Evolutionary conservation across 2,888 invertebrate genomes (phyloP).

Genomic region (Caenorhabditis sinica): DNA sequence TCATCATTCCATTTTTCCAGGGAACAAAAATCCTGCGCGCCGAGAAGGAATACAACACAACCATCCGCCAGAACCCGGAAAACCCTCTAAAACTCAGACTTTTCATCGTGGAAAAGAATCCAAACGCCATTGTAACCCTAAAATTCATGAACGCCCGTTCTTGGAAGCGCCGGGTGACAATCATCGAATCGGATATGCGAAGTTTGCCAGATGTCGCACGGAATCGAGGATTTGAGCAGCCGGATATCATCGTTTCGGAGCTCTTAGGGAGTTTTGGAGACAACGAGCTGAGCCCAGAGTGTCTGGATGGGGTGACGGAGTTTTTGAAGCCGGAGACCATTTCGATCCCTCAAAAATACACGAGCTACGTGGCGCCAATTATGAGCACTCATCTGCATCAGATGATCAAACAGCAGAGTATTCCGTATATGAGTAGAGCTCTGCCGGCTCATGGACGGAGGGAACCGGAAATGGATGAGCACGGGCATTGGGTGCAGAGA

Average conservation of each 20-base stretch:
- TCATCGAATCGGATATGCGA: conserved; percentile 85
- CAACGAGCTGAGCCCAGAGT: conserved; percentile 97
- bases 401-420: conserved; percentile 57
- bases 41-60: conserved; percentile 64
- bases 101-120: conserved; percentile 98
- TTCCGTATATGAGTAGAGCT: conserved; percentile 60
- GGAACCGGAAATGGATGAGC: conserved; percentile 55
- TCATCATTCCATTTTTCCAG: conserved; percentile 84
- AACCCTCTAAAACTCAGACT: conserved; percentile 84
- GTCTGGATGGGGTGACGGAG: conserved; percentile 85
- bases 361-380: conserved; percentile 87
- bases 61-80: conserved; percentile 51
- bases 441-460: conserved; percentile 67
- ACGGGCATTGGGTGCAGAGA: conserved; percentile 64
- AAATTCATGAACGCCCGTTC: conserved; percentile 76
- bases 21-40: conserved; percentile 69
- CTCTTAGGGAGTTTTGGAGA: conserved; percentile 98
- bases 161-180: conserved; percentile 83
- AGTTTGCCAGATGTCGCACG: conserved; percentile 82
- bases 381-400: conserved; percentile 90
- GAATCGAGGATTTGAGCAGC: conserved; percentile 87
- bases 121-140: conserved; percentile 89
- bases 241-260: conserved; percentile 92
- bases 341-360: conserved; percentile 80
- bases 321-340: conserved; percentile 84